A percentile compares a stretch with the other conserved stretches of the same genome.
phyloP scores from a whole-genome alignment of 2,888 invertebrate species.

The Fragum sueziense region DNA sequence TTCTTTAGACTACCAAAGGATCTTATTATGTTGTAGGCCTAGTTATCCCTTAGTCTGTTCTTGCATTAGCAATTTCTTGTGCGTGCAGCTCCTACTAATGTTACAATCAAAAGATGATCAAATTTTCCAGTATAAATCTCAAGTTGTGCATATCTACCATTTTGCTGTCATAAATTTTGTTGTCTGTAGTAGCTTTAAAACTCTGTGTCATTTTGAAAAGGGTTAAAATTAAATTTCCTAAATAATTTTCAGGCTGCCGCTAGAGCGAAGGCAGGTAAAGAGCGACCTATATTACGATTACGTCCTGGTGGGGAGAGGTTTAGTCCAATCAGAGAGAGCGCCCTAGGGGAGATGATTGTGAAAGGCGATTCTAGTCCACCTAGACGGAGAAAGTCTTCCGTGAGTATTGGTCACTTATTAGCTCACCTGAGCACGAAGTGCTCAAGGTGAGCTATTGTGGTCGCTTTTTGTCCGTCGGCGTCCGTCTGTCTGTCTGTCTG shows the following conservation, averaged over 20 bases:
- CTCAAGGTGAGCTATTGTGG: no score
- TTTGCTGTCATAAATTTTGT: neutral
- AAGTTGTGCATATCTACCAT: neutral
- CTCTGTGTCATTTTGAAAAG: neutral
- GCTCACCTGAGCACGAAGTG: no score
- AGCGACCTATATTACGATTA: conserved; percentile 94
- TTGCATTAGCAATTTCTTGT: no score
- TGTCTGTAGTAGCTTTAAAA: neutral
- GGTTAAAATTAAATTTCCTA: conserved; percentile 24
- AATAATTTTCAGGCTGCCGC: conserved; percentile 79
- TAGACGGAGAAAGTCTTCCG: conserved; percentile 10
- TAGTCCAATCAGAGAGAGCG: conserved; percentile 40
- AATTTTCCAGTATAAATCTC: neutral
- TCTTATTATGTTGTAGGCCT: no score
- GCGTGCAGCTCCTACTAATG: neutral
- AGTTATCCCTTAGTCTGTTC: no score
- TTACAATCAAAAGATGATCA: neutral
- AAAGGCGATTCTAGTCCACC: neutral
- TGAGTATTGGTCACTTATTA: no score
- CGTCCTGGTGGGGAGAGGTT: conserved; percentile 84
- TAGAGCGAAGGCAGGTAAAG: conserved; percentile 93
- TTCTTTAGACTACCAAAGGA: no score
- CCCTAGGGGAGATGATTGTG: neutral
- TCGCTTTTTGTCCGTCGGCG: no score
- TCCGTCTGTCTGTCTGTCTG: no score